phyloP scores from a whole-genome alignment of 2,797 vertebrate species.

The Euphonia xanthogaster region DNA sequence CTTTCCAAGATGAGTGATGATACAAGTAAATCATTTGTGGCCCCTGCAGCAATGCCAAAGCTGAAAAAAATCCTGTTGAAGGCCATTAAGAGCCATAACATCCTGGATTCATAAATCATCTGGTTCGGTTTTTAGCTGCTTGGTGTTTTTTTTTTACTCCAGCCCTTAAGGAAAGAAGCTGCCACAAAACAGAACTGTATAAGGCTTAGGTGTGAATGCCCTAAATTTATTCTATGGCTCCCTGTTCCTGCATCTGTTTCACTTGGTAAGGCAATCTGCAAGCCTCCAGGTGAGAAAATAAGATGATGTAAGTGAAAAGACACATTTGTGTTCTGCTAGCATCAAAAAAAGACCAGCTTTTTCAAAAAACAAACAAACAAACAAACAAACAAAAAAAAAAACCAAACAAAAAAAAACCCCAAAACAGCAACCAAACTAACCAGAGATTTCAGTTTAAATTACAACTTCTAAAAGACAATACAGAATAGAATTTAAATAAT shows the following conservation, averaged over 20 bases:
- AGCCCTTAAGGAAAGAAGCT: neutral
- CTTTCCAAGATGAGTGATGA: neutral
- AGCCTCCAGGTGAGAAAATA: neutral
- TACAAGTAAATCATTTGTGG: neutral
- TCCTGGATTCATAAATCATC: conserved; percentile 21
- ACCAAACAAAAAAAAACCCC: too few species aligned
- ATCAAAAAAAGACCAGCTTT: neutral
- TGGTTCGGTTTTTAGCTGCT: neutral
- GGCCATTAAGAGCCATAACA: neutral
- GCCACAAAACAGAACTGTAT: neutral
- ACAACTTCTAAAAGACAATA: neutral
- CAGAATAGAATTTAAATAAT: neutral
- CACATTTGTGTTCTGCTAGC: neutral
- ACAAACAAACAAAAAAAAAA: too few species aligned
- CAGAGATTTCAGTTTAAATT: neutral
- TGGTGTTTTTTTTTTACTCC: neutral
- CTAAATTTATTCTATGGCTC: neutral
- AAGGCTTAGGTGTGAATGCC: neutral
- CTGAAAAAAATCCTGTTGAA: neutral
- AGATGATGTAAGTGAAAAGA: neutral
- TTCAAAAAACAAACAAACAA: neutral
- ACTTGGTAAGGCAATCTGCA: neutral
- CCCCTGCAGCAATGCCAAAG: neutral
- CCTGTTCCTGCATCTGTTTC: neutral
- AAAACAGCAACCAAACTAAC: neutral